Conservation (phyloP, 1,140 invertebrate species). For the Thrips palmi region DNA sequence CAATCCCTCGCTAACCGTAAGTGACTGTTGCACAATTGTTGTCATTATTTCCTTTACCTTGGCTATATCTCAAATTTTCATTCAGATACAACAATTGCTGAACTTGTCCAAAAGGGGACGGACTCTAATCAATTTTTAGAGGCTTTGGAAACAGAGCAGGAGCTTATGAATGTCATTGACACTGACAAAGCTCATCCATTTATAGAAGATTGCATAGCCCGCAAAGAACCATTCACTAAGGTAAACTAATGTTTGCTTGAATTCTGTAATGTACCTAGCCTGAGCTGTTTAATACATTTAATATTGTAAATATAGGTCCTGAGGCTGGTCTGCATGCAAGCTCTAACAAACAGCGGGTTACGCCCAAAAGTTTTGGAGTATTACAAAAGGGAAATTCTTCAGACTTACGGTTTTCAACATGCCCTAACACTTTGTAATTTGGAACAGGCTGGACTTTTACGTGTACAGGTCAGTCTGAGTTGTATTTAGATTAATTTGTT, state of each 20-base stretch:
- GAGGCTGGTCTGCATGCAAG: constrained; percentile 77
- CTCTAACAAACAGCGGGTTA: constrained; percentile 68
- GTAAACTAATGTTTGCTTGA: constrained; percentile 19
- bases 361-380: constrained; percentile 79
- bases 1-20: constrained; percentile 55
- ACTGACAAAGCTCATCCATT: constrained; percentile 72
- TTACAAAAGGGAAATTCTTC: constrained; percentile 82
- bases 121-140: constrained; percentile 44
- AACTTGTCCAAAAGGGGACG: constrained; percentile 52
- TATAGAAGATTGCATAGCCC: constrained; percentile 82
- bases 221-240: constrained; percentile 59
- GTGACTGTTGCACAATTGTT: constrained; percentile 15
- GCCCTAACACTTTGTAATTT: constrained; percentile 69
- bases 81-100: constrained; percentile 55
- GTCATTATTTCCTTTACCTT: neutral
- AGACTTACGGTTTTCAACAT: constrained; percentile 80
- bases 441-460: constrained; percentile 70
- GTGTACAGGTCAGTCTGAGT: constrained; percentile 32
- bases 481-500: too few relatives aligned
- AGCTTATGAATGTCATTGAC: constrained; percentile 78
- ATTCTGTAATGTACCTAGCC: neutral
- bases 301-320: constrained; percentile 36
- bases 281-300: too few relatives aligned
- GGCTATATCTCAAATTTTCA: constrained; percentile 12
- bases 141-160: constrained; percentile 60